A percentile compares a stretch with the other conserved stretches of the same genome.
Evolutionary conservation across 2,888 invertebrate genomes (phyloP).

Genomic region (Scrobipalpa costella): DNA sequence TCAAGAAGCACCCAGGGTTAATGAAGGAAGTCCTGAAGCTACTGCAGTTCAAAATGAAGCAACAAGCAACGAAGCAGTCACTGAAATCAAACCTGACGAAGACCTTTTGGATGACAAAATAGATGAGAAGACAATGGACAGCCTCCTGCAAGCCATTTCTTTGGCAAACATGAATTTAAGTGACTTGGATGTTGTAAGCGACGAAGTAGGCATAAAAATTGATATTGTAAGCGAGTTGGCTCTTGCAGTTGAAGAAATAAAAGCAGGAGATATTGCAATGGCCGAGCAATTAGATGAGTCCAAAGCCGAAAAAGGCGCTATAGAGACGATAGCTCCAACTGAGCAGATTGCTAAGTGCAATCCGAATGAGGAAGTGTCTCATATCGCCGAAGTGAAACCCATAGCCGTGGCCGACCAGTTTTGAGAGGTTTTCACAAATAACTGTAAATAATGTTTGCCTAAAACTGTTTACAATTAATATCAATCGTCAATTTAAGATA

Average conservation of each 20-base stretch:
- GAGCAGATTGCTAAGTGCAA: conserved; percentile 27
- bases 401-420: not conserved
- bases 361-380: conserved; percentile 46
- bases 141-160: conserved; percentile 63
- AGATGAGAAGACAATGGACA: conserved; percentile 61
- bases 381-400: conserved; percentile 49
- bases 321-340: not conserved
- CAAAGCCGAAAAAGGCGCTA: not conserved
- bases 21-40: conserved; percentile 29
- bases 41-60: conserved; percentile 37
- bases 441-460: conserved; percentile 16
- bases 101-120: conserved; percentile 44
- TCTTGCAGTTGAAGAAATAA: conserved; percentile 8
- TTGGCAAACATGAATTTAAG: conserved; percentile 60
- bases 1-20: conserved; percentile 34
- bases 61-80: conserved; percentile 12
- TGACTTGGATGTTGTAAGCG: conserved; percentile 55
- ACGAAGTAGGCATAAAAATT: conserved; percentile 40
- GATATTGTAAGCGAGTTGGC: conserved; percentile 35
- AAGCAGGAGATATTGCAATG: not conserved
- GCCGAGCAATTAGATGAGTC: not conserved
- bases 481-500: conserved; percentile 2
- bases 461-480: conserved; percentile 8
- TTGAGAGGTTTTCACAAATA: not conserved
- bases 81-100: conserved; percentile 28